Base-by-base conservation (phyloP, 2,113 vertebrate genomes). In the Myanophis thanlyinensis region DNA sequence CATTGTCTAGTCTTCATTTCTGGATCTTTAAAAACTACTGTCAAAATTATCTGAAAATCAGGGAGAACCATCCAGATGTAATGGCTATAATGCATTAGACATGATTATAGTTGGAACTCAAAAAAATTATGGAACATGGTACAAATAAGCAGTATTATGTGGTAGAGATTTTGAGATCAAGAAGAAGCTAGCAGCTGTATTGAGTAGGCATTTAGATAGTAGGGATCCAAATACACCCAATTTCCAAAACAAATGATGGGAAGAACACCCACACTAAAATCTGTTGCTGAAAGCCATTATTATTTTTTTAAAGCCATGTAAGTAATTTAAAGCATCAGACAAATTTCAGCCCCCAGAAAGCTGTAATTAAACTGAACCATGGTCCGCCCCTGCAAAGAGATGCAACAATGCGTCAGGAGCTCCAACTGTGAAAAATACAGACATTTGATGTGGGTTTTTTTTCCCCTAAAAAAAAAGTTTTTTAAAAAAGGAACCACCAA, bases 241-340 rank as follows among this genome's bases (percentile, higher is more conserved):
- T 48, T 86, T 86, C n/a, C n/a, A 90, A 85, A 49, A 49, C 47
- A 88, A 91, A 62, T 9, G 73, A 51, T 54, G 56, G 25, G 52
- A 67, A 80, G 88, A 90, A 90, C 73, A 86, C 88, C 88, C 92
- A 86, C 53, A 59, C 44, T 56, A 52, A 89, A 89, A 92, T 84
- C 80, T 62, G 47, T 44, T 51, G n/a, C 46, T 89, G 88, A 86
- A 86, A 59, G 53, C 49, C 53, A 51, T 85, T 48, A 51, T 52
- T 23, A 59, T 54, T 85, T n/a, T 51, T n/a, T 46, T 56, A 54
- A 20, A 59, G 18, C 48, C 25, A 59, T 59, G 52, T 85, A 10
- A 91, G 35, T 56, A 91, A 89, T 91, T 84, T 89, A 85, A 47
- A 91, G 46, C 87, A 67, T 47, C 90, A 93, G 53, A 56, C 51